These are phyloP conservation scores for Aporrectodea caliginosa DNA, from an alignment of 1,140 invertebrate genomes.

Conservation along the genomic window DNA sequence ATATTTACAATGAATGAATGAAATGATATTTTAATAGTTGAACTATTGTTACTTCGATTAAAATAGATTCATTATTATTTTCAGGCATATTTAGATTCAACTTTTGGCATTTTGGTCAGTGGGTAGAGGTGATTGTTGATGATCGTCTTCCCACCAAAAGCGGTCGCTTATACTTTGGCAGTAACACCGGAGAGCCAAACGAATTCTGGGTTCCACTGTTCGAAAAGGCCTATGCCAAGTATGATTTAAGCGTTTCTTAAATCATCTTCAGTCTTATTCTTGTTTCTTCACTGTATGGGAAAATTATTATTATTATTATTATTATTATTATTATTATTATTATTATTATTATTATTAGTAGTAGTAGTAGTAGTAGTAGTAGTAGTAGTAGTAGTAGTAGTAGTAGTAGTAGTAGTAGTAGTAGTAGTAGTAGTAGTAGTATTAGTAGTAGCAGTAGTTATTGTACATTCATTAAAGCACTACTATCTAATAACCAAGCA, in stretches of 20 bases:
- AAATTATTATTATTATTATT: not conserved
- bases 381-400: constrained; percentile 2
- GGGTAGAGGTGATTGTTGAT: constrained; percentile 66
- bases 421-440: constrained; percentile 2
- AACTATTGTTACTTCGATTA: too few species aligned
- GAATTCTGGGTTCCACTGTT: constrained; percentile 77
- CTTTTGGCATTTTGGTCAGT: constrained; percentile 75
- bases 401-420: constrained; percentile 3
- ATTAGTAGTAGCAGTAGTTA: not conserved
- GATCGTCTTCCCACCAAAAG: not conserved
- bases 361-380: constrained; percentile 2
- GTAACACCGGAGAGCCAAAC: constrained; percentile 62
- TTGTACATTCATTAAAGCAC: too few species aligned
- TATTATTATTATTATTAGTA: constrained; percentile 1
- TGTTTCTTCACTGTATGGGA: not conserved
- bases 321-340: constrained; percentile 4
- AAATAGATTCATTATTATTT: too few species aligned
- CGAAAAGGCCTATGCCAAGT: constrained; percentile 82
- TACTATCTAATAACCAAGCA: too few species aligned
- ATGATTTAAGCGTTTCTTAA: constrained; percentile 30
- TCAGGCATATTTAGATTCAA: constrained; percentile 63
- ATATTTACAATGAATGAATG: too few species aligned
- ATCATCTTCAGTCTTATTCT: not conserved
- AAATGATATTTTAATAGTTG: too few species aligned
- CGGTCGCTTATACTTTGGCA: constrained; percentile 64